Percentiles rank a stretch among this genome's conserved stretches.
Evolutionary conservation across 2,888 invertebrate genomes (phyloP).

Genomic region (Sepiola atlantica): DNA sequence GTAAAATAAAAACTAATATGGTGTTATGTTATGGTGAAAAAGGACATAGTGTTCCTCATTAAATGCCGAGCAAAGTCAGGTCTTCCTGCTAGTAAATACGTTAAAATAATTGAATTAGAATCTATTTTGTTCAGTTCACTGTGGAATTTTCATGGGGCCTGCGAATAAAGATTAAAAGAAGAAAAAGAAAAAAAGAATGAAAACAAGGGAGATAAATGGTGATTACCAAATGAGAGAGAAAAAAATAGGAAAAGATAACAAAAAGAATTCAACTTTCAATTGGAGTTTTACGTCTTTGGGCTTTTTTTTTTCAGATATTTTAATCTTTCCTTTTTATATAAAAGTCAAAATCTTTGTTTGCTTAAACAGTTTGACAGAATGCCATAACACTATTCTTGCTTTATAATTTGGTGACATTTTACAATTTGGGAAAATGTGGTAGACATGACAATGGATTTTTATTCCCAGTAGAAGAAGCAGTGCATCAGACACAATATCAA

Average conservation of each 20-base stretch:
- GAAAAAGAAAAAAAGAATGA: neutral
- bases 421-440: neutral
- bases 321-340: neutral
- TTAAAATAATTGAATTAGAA: too few species aligned
- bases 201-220: neutral
- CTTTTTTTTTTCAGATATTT: neutral
- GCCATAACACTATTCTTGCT: neutral
- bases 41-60: too few species aligned
- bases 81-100: too few species aligned
- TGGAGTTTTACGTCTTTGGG: neutral
- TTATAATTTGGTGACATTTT: neutral
- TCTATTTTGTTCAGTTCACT: too few species aligned
- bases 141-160: too few species aligned
- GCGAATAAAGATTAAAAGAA: too few species aligned
- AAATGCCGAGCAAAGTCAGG: too few species aligned
- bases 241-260: neutral
- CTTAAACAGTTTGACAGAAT: neutral
- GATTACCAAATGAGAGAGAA: neutral
- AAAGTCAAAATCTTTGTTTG: neutral
- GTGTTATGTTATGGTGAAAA: too few species aligned
- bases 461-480: neutral
- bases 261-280: neutral
- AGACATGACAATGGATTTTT: neutral
- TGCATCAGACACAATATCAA: neutral
- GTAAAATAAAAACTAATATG: too few species aligned